These are phyloP conservation scores for Watsonalla cultraria DNA, from an alignment of 2,888 invertebrate genomes.

Conservation along the genomic window DNA sequence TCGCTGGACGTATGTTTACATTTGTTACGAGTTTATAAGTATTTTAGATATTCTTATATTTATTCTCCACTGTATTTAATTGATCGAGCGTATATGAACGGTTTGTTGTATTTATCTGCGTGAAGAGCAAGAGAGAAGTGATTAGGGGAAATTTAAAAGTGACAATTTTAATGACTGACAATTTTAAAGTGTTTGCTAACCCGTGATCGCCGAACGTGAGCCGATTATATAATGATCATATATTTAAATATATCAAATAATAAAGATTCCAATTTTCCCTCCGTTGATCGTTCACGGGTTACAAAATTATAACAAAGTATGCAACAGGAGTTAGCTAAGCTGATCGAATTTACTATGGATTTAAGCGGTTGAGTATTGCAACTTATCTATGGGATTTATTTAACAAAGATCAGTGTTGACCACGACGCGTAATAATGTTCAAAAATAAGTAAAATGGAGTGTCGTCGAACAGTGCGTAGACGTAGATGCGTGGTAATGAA, in stretches of 20 bases:
- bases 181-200: slow-evolving; percentile 44
- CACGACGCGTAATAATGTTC: slow-evolving; percentile 59
- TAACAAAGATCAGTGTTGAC: slow-evolving; percentile 60
- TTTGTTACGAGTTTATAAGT: slow-evolving; percentile 80
- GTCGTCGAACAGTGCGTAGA: slow-evolving; percentile 58
- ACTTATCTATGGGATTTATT: slow-evolving; percentile 59
- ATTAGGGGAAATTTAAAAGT: slow-evolving; percentile 30
- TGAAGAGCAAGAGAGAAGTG: slow-evolving; percentile 27
- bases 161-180: slow-evolving; percentile 56
- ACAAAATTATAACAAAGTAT: slow-evolving; percentile 47
- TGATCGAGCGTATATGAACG: slow-evolving; percentile 50
- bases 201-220: slow-evolving; percentile 45
- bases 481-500: slow-evolving; percentile 67
- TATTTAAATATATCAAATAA: slow-evolving; percentile 25
- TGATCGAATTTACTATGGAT: slow-evolving; percentile 78
- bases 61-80: slow-evolving; percentile 78
- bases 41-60: slow-evolving; percentile 86
- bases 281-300: slow-evolving; percentile 50
- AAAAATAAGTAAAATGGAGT: slow-evolving; percentile 55
- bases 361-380: slow-evolving; percentile 70
- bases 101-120: slow-evolving; percentile 32
- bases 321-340: slow-evolving; percentile 62
- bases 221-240: slow-evolving; percentile 25
- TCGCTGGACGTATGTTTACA: slow-evolving; percentile 74
- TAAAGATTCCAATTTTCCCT: slow-evolving; percentile 22